Evolutionary conservation across 1,140 invertebrate species (phyloP), one percentile per base, ranked within the genome.

Genomic region (Palaemon carinicauda): DNA sequence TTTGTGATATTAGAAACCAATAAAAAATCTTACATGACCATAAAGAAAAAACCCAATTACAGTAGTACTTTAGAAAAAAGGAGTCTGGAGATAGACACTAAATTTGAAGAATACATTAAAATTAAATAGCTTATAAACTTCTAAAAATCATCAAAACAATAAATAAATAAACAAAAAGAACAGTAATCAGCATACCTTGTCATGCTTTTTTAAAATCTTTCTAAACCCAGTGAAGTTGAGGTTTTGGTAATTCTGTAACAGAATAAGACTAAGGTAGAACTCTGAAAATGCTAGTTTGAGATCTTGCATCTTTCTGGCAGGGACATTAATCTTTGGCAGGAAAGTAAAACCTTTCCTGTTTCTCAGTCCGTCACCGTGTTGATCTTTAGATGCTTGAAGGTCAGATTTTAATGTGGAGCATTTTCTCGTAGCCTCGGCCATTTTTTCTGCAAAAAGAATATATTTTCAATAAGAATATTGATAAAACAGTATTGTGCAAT

Each of bases 191-290:
- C 89, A 87, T 89, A 99, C 96, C 94, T 99, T 99, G 92, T 99
- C 99, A 92, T 99, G 98, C 92, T 99, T 99, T 92, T 99, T 99
- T n/a, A 99, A 93, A 91, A 99, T 99, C 93, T 99, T 99, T 83
- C 98, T 94, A 93, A 99, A 99, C 0, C 99, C 99, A 19, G 98
- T 99, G 90, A 98, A 98, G 93, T 99, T 99, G 24, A 99, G 93
- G 92, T 98, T 99, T 90, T 95, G 94, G 90, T 94, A 95, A 90
- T 95, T 95, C 91, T 95, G 94, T 71, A 95, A 92, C 1, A 99
- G 93, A 89, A 99, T 98, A 31, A 99, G 91, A 90, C 97, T 98
- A 1, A 99, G 93, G 91, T 99, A 99, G 92, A 99, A 99, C 93
- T 99, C 99, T 90, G 97, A 98, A 91, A 99, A 99, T 0, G 98